These are phyloP conservation scores for Phalera bucephala DNA, from an alignment of 2,888 invertebrate species.

Conservation along the genomic window DNA sequence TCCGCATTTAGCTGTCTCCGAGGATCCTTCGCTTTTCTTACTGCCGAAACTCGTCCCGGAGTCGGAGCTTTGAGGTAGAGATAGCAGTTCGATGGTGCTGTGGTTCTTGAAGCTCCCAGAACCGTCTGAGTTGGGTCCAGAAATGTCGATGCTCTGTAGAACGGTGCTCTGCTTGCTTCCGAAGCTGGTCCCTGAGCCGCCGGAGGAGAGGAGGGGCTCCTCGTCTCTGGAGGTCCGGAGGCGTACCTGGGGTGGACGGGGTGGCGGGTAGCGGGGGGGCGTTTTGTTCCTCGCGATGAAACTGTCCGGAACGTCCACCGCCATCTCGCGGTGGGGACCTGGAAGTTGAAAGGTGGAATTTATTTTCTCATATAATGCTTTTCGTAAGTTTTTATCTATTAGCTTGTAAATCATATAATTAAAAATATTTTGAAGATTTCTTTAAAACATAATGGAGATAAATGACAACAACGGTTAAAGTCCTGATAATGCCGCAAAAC, in stretches of 20 bases:
- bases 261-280: slow-evolving; percentile 94
- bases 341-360: slow-evolving; percentile 40
- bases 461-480: no score
- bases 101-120: slow-evolving; percentile 71
- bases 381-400: no score
- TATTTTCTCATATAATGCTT: neutral
- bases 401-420: no score
- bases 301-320: slow-evolving; percentile 98
- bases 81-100: slow-evolving; percentile 65
- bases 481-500: no score
- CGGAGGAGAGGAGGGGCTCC: slow-evolving; percentile 75
- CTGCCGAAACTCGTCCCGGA: slow-evolving; percentile 70
- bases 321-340: slow-evolving; percentile 98
- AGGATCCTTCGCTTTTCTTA: slow-evolving; percentile 71
- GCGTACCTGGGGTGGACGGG: slow-evolving; percentile 87
- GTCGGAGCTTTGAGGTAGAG: slow-evolving; percentile 71
- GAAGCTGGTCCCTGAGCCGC: slow-evolving; percentile 72
- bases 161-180: slow-evolving; percentile 73
- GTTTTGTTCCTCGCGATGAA: slow-evolving; percentile 96
- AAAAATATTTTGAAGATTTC: no score
- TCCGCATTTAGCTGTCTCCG: slow-evolving; percentile 72
- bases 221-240: slow-evolving; percentile 71
- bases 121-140: slow-evolving; percentile 66
- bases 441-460: no score
- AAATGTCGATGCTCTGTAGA: slow-evolving; percentile 60